Conservation (phyloP, 2,888 invertebrate species). For the Lomographa bimaculata region DNA sequence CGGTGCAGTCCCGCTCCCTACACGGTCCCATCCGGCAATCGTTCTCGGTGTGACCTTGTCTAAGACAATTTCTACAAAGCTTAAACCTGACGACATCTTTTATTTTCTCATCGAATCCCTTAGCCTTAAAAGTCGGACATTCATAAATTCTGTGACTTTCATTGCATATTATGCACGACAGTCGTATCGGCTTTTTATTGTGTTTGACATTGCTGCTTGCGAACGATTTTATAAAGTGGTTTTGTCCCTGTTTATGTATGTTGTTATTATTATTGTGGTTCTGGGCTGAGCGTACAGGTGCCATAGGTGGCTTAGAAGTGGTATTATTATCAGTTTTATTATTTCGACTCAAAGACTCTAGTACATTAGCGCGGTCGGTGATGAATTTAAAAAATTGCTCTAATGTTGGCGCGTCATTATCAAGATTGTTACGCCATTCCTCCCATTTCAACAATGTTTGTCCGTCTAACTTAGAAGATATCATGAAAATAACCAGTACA, state of each 20-base stretch:
- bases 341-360: slow-evolving; percentile 17
- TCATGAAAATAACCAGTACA: slow-evolving; percentile 26
- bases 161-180: slow-evolving; percentile 21
- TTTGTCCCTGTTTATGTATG: too few relatives aligned
- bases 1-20: slow-evolving; percentile 30
- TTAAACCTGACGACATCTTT: slow-evolving; percentile 25
- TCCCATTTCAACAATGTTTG: slow-evolving; percentile 30
- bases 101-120: slow-evolving; percentile 18
- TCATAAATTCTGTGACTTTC: slow-evolving; percentile 33
- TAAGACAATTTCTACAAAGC: slow-evolving; percentile 31
- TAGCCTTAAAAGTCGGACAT: slow-evolving; percentile 32
- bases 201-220: too few relatives aligned
- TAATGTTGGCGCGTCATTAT: slow-evolving; percentile 20
- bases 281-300: too few relatives aligned
- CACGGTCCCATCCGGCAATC: slow-evolving; percentile 37
- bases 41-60: slow-evolving; percentile 26
- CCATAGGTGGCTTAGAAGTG: too few relatives aligned
- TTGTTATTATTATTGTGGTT: too few relatives aligned
- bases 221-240: slow-evolving; percentile 23
- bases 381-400: slow-evolving; percentile 16
- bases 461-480: slow-evolving; percentile 26
- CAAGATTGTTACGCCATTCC: slow-evolving; percentile 1
- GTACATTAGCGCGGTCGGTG: slow-evolving; percentile 19
- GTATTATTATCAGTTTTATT: too few relatives aligned
- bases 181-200: too few relatives aligned